Conservation (phyloP, 2,797 vertebrate species). For the Enteromius trimaculatus region DNA sequence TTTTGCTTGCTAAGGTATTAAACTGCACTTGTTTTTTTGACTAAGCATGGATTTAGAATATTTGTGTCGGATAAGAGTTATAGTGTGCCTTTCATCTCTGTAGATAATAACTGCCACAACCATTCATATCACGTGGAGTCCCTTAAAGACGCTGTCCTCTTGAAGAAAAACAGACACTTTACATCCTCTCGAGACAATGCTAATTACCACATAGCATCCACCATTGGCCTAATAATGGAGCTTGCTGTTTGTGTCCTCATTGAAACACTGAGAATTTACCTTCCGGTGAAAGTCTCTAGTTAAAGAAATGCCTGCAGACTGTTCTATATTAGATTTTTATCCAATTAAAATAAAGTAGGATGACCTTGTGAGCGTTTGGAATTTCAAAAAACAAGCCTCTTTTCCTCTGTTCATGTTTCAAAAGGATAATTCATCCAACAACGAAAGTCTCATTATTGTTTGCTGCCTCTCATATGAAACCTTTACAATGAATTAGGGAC, state of each 20-base stretch:
- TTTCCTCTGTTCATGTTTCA: slow-evolving; percentile 21
- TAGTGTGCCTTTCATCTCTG: background rate
- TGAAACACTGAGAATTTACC: slow-evolving; percentile 39
- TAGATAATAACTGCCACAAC: slow-evolving; percentile 3
- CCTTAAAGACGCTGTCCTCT: slow-evolving; percentile 23
- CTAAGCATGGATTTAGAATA: slow-evolving; percentile 18
- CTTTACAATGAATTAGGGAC: background rate
- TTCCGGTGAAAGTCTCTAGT: slow-evolving; percentile 12
- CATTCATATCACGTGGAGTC: slow-evolving; percentile 20
- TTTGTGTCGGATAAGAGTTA: slow-evolving; percentile 4
- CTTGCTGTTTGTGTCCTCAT: slow-evolving; percentile 13
- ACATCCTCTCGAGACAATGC: slow-evolving; percentile 39
- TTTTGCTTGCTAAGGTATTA: slow-evolving; percentile 29
- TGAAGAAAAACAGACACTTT: slow-evolving; percentile 21
- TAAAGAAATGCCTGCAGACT: slow-evolving; percentile 8
- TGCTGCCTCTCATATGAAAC: background rate
- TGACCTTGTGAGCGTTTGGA: slow-evolving; percentile 19
- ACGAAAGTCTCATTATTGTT: background rate
- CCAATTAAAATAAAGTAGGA: slow-evolving; percentile 30
- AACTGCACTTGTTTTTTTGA: background rate
- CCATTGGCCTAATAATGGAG: slow-evolving; percentile 15
- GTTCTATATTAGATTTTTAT: slow-evolving; percentile 34
- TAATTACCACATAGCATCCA: slow-evolving; percentile 36
- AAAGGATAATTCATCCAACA: slow-evolving; percentile 1
- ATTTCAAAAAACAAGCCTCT: slow-evolving; percentile 15